Base-by-base conservation (phyloP, 2,797 vertebrate species). In the Gymnocypris eckloni region DNA sequence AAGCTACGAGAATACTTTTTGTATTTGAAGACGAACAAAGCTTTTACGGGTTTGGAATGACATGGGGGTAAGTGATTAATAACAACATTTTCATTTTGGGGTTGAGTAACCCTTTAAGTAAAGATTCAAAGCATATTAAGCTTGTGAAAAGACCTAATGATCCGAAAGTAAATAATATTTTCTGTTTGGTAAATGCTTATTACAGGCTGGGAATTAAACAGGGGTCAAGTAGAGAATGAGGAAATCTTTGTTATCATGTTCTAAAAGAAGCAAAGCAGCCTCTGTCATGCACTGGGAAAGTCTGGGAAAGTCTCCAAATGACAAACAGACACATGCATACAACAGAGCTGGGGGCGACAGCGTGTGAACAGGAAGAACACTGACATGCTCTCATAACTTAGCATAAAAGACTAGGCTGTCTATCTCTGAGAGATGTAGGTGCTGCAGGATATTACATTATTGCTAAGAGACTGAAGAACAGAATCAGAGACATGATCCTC, bases 301-400 rank as follows among this genome's bases (percentile, higher is more conserved):
- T 81, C 61, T n/a, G 12, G 28, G 11, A 76, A 76, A 28, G 37
- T 64, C 61, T 50, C 81, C 11, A 72, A 25, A 72, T 3, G 28
- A 79, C 66, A 79, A 22, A 20, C 66, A 79, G 75, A 71, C 67
- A 61, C 66, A 64, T n/a, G n/a, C 78, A 52, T 20, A 56, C 28
- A 72, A 66, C 28, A 66, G 43, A 54, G 71, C 72, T 80, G 79
- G 69, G 56, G 33, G 61, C 22, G 25, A 73, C 39, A 56, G 41
- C n/a, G 48, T 77, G 66, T 72, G 72, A 61, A 83, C 78, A 78
- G 48, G 77, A 81, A 86, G n/a, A 85, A 56, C 83, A 76, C 84
- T 76, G 75, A 85, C 75, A 82, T 61, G 64, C 75, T 82, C 80
- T 87, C 80, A 61, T 76, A 80, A 75, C 66, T 66, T 45, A 67